Percentiles rank a stretch among this genome's conserved stretches.
Evolutionary conservation across 2,797 vertebrate species (phyloP).

Genomic region (Ctenopoma multispine): DNA sequence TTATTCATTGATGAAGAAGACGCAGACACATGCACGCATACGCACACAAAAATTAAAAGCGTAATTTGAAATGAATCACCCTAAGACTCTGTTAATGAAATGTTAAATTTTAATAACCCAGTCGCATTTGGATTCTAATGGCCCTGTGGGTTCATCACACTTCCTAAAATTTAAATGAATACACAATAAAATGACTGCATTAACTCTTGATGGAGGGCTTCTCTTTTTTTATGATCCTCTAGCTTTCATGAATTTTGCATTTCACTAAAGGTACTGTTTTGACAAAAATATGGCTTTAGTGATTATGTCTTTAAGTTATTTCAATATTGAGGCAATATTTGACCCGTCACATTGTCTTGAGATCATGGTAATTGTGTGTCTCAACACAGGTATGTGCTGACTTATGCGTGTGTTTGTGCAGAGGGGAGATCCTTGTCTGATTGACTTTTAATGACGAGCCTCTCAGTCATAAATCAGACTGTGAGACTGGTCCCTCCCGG

Average conservation of each 20-base stretch:
- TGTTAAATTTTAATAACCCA: conserved; percentile 69
- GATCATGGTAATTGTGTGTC: conserved; percentile 16
- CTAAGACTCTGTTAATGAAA: conserved; percentile 66
- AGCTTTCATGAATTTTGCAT: too few relatives aligned
- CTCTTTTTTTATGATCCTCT: conserved; percentile 21
- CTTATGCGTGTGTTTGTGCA: conserved; percentile 23
- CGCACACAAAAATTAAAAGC: conserved; percentile 38
- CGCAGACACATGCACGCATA: background rate
- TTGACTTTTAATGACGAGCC: conserved; percentile 68
- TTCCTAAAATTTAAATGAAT: conserved; percentile 55
- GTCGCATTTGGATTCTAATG: conserved; percentile 54
- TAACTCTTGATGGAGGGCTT: conserved; percentile 30
- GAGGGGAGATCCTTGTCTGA: conserved; percentile 45
- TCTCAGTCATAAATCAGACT: conserved; percentile 69
- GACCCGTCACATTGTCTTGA: conserved; percentile 36
- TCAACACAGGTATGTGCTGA: conserved; percentile 15
- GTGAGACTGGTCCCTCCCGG: conserved; percentile 56
- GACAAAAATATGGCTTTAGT: conserved; percentile 34
- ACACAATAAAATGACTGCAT: conserved; percentile 45
- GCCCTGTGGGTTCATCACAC: conserved; percentile 48
- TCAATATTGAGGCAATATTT: conserved; percentile 39
- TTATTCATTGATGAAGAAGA: conserved; percentile 41
- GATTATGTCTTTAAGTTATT: conserved; percentile 34
- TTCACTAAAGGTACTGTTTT: conserved; percentile 23
- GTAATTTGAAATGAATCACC: conserved; percentile 65